Conservation (phyloP, 1,140 invertebrate species). For the Bombus turneri region DNA sequence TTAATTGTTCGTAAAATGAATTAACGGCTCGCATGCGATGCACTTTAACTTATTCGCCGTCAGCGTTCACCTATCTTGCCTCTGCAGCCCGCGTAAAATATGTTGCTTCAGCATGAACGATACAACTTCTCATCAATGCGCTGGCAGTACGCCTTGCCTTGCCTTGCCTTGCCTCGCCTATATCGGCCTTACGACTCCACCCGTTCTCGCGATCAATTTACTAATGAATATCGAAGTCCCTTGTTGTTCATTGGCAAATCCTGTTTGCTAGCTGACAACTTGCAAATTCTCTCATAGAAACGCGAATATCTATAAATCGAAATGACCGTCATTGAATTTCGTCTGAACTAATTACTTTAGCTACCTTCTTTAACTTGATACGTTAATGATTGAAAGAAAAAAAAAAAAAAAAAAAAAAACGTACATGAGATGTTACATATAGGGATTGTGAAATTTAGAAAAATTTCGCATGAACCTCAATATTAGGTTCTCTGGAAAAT, state of each 20-base stretch:
- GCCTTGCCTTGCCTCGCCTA: constrained; percentile 22
- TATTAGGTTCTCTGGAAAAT: too few species aligned
- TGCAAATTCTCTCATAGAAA: not conserved
- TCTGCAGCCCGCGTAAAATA: constrained; percentile 75
- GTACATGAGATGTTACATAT: too few species aligned
- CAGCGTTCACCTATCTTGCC: constrained; percentile 67
- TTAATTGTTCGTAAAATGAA: constrained; percentile 80
- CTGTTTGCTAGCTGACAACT: constrained; percentile 30
- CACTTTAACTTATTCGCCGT: constrained; percentile 78
- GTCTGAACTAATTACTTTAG: too few species aligned
- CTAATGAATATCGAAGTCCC: constrained; percentile 65
- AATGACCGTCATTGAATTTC: not conserved
- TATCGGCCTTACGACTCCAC: not conserved
- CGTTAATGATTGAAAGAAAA: too few species aligned
- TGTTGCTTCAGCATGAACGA: constrained; percentile 76
- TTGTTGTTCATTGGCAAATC: constrained; percentile 61
- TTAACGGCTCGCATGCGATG: constrained; percentile 79
- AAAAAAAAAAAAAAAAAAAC: too few species aligned
- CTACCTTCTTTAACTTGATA: too few species aligned
- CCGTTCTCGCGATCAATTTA: constrained; percentile 46
- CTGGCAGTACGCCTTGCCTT: constrained; percentile 24
- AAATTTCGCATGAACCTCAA: too few species aligned
- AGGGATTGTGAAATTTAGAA: too few species aligned
- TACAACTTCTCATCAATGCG: constrained; percentile 61
- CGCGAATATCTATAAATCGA: constrained; percentile 47